These are phyloP conservation scores for Diplolepis rosae DNA, from an alignment of 2,888 invertebrate genomes.

Conservation along the genomic window DNA sequence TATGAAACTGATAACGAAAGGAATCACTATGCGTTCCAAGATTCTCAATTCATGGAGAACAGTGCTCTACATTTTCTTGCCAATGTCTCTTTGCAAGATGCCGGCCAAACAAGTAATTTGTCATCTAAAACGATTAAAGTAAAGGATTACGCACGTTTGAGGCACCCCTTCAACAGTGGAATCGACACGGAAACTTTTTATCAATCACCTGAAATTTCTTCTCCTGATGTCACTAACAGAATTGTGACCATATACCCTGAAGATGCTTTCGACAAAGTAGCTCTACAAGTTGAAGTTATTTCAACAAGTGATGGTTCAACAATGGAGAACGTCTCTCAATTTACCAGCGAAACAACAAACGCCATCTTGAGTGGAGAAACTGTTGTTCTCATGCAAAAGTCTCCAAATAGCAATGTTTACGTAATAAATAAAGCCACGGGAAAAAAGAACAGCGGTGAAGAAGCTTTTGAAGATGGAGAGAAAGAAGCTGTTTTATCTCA, in stretches of 20 bases:
- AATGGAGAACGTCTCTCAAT: conserved; percentile 39
- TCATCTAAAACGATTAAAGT: conserved; percentile 58
- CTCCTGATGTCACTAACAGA: conserved; percentile 50
- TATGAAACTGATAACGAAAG: background rate
- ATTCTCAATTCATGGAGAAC: conserved; percentile 55
- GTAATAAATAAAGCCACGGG: conserved; percentile 71
- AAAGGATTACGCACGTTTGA: conserved; percentile 60
- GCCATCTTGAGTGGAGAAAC: conserved; percentile 71
- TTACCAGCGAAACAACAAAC: conserved; percentile 61
- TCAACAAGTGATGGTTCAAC: conserved; percentile 55
- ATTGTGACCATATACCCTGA: conserved; percentile 63
- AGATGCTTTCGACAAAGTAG: conserved; percentile 61
- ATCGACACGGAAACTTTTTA: conserved; percentile 42
- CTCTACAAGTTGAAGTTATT: conserved; percentile 61
- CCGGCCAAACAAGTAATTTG: conserved; percentile 52
- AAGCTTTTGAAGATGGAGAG: conserved; percentile 37
- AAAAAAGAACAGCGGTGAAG: conserved; percentile 56
- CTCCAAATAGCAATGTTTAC: conserved; percentile 70
- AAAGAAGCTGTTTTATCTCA: conserved; percentile 32
- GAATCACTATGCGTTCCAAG: background rate
- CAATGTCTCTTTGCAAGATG: conserved; percentile 64
- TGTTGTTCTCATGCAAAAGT: conserved; percentile 66
- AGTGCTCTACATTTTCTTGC: conserved; percentile 68
- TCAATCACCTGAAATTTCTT: conserved; percentile 45
- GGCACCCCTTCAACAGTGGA: conserved; percentile 38